Evolutionary conservation across 1,140 invertebrate genomes (phyloP).

Genomic region (Solenopsis fugax): DNA sequence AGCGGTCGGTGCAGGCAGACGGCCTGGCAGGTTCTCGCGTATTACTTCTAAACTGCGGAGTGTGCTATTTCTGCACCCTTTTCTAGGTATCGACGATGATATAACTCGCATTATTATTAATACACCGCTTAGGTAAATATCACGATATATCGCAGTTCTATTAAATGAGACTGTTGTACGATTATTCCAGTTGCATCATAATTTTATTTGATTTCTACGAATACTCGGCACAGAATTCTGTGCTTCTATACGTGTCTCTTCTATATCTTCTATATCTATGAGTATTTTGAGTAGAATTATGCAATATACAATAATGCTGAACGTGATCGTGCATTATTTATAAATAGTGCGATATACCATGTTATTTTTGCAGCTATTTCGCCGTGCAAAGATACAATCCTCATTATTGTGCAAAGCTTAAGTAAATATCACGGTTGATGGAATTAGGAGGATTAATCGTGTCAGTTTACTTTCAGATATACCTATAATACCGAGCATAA

Average conservation of each 20-base stretch:
- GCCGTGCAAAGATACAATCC: background rate
- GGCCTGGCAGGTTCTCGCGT: slow-evolving; percentile 59
- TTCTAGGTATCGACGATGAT: slow-evolving; percentile 46
- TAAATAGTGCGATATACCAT: background rate
- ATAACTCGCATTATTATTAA: slow-evolving; percentile 51
- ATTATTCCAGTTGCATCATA: slow-evolving; percentile 6
- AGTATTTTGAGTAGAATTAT: background rate
- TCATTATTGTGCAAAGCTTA: slow-evolving; percentile 28
- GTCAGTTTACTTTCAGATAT: background rate
- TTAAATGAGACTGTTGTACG: background rate
- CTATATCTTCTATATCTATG: background rate
- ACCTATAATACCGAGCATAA: background rate
- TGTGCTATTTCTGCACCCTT: slow-evolving; percentile 39
- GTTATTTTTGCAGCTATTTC: slow-evolving; percentile 15
- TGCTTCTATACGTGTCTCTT: no score
- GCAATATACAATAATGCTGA: background rate
- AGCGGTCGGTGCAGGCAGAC: slow-evolving; percentile 28
- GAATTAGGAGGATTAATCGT: slow-evolving; percentile 12
- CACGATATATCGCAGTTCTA: background rate
- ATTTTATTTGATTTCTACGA: background rate
- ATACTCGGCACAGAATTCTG: background rate
- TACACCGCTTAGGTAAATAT: slow-evolving; percentile 56
- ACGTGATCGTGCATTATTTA: background rate
- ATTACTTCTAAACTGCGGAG: slow-evolving; percentile 52
- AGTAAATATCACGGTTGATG: slow-evolving; percentile 36